phyloP scores from a whole-genome alignment of 2,888 invertebrate species.

The Harpalus rufipes region DNA sequence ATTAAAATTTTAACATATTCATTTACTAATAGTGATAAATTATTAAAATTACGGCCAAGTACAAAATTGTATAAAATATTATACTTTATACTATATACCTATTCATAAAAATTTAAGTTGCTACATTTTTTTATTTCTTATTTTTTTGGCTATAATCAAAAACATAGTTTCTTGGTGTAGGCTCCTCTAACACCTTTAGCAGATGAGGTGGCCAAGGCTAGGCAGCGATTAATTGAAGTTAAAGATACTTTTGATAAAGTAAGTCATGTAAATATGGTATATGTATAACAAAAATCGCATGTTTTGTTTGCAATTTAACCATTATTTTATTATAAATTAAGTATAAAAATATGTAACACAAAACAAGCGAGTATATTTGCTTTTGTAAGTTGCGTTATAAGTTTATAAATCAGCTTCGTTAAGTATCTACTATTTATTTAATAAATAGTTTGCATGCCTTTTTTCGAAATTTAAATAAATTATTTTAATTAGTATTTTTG shows the following conservation, averaged over 20 bases:
- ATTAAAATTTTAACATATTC: constrained; percentile 17
- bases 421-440: no score
- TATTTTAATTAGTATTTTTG: no score
- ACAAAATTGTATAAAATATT: constrained; percentile 34
- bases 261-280: constrained; percentile 75
- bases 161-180: constrained; percentile 75
- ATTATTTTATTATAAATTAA: constrained; percentile 19
- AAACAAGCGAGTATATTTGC: background rate
- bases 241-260: constrained; percentile 85
- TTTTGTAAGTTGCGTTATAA: background rate
- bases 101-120: constrained; percentile 8
- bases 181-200: constrained; percentile 83
- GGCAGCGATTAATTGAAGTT: constrained; percentile 86
- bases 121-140: constrained; percentile 13
- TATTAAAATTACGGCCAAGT: constrained; percentile 37
- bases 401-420: background rate
- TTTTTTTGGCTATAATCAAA: constrained; percentile 61
- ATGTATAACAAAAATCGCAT: constrained; percentile 47
- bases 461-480: no score
- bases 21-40: constrained; percentile 42
- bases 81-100: background rate
- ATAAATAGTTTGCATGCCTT: no score
- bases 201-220: constrained; percentile 91
- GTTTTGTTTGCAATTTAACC: constrained; percentile 35
- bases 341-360: background rate